Evolutionary conservation across 1,140 invertebrate genomes (phyloP).

Genomic region (Neodiprion fabricii): DNA sequence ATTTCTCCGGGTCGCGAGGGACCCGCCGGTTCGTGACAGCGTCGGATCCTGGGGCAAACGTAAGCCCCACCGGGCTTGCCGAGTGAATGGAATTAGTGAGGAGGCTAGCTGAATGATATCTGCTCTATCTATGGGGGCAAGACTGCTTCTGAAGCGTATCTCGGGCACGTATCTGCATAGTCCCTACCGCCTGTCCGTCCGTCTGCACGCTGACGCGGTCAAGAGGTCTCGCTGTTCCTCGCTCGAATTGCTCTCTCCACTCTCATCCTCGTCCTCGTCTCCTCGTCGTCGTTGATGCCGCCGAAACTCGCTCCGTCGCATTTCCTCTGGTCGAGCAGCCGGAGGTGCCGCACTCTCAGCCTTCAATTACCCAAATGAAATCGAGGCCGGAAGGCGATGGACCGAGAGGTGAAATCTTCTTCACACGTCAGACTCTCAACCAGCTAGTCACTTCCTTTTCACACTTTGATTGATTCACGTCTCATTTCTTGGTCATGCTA

Average conservation of each 20-base stretch:
- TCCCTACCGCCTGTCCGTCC: conserved; percentile 30
- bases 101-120: conserved; percentile 63
- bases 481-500: too few relatives aligned
- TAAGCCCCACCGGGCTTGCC: conserved; percentile 31
- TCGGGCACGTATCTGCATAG: conserved; percentile 57
- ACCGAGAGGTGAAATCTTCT: background rate
- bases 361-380: background rate
- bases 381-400: background rate
- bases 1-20: conserved; percentile 1
- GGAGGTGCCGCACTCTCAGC: background rate
- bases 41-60: conserved; percentile 26
- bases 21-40: conserved; percentile 16
- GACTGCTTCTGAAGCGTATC: conserved; percentile 59
- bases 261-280: background rate
- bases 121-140: conserved; percentile 57
- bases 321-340: background rate
- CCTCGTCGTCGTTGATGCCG: too few relatives aligned
- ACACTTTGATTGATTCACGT: too few relatives aligned
- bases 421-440: too few relatives aligned
- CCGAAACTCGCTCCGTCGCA: too few relatives aligned
- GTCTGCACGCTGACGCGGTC: background rate
- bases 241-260: background rate
- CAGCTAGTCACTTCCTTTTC: too few relatives aligned
- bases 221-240: background rate
- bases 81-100: conserved; percentile 64